These are phyloP conservation scores for Drosophila athabasca DNA, from an alignment of 1,140 invertebrate genomes.

Conservation along the genomic window DNA sequence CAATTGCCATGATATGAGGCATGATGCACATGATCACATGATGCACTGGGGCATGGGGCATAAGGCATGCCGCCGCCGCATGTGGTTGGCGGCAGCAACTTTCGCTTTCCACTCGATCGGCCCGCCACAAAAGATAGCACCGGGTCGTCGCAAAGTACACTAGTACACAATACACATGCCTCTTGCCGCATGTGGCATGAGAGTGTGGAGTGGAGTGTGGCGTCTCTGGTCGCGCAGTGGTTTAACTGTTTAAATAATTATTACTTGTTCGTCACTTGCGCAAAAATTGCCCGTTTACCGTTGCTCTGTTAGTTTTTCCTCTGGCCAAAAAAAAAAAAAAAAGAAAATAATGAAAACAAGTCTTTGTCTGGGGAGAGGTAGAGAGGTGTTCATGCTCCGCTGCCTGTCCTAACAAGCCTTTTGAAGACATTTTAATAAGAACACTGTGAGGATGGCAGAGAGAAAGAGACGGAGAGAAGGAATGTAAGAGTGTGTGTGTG, in stretches of 20 bases:
- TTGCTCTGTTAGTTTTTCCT: slow-evolving; percentile 61
- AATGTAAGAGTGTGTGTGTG: neutral
- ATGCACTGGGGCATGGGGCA: slow-evolving; percentile 37
- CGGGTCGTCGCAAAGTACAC: slow-evolving; percentile 18
- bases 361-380: slow-evolving; percentile 43
- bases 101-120: slow-evolving; percentile 59
- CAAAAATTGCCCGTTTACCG: slow-evolving; percentile 63
- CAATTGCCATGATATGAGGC: neutral
- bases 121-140: slow-evolving; percentile 17
- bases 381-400: slow-evolving; percentile 49
- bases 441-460: slow-evolving; percentile 26
- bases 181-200: slow-evolving; percentile 11
- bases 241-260: slow-evolving; percentile 66
- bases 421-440: slow-evolving; percentile 63
- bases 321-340: slow-evolving; percentile 24
- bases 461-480: neutral
- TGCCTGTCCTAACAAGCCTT: slow-evolving; percentile 46
- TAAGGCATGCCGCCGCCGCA: slow-evolving; percentile 4
- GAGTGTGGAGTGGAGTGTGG: slow-evolving; percentile 13
- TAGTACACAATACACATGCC: slow-evolving; percentile 24
- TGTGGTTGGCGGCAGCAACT: slow-evolving; percentile 20
- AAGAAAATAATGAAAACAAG: slow-evolving; percentile 55
- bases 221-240: slow-evolving; percentile 6
- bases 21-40: slow-evolving; percentile 42
- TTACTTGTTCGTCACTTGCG: slow-evolving; percentile 64